A percentile compares a stretch with the other conserved stretches of the same genome.
phyloP scores from a whole-genome alignment of 2,888 invertebrate genomes.

The Spialia ferax region DNA sequence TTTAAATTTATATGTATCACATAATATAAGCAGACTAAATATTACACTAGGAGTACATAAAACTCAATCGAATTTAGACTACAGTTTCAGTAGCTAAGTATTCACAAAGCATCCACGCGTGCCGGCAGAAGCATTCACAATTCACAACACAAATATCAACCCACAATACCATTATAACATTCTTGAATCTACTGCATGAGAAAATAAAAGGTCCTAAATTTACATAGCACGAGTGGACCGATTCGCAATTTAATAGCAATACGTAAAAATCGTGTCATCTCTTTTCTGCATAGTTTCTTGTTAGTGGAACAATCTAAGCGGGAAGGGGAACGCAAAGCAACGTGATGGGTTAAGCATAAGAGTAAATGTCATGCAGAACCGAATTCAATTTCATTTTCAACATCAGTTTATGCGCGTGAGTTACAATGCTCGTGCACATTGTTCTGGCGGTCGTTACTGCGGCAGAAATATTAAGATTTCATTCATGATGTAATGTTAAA shows the following conservation, averaged over 20 bases:
- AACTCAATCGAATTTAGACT: constrained; percentile 58
- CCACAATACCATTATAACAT: constrained; percentile 70
- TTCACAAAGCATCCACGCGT: constrained; percentile 62
- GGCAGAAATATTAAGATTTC: constrained; percentile 41
- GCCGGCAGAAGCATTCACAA: constrained; percentile 62
- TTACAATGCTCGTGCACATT: constrained; percentile 68
- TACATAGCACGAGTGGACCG: constrained; percentile 71
- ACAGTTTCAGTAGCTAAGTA: constrained; percentile 48
- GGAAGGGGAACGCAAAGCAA: constrained; percentile 60
- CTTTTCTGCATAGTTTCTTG: constrained; percentile 58
- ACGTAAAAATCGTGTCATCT: constrained; percentile 60
- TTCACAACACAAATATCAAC: constrained; percentile 61
- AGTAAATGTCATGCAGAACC: constrained; percentile 74
- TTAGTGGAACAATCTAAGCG: constrained; percentile 49
- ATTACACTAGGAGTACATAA: constrained; percentile 59
- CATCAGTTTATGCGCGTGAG: constrained; percentile 71
- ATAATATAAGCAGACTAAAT: not conserved
- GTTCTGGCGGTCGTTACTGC: constrained; percentile 43
- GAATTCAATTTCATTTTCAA: constrained; percentile 75
- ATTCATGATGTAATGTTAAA: constrained; percentile 18
- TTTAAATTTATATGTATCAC: too few relatives aligned
- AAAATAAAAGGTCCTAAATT: constrained; percentile 76
- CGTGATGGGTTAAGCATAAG: constrained; percentile 62
- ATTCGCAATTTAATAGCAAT: constrained; percentile 58
- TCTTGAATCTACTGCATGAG: constrained; percentile 54